Conservation (phyloP, 1,140 invertebrate genomes). For the Stegodyphus mimosarum region DNA sequence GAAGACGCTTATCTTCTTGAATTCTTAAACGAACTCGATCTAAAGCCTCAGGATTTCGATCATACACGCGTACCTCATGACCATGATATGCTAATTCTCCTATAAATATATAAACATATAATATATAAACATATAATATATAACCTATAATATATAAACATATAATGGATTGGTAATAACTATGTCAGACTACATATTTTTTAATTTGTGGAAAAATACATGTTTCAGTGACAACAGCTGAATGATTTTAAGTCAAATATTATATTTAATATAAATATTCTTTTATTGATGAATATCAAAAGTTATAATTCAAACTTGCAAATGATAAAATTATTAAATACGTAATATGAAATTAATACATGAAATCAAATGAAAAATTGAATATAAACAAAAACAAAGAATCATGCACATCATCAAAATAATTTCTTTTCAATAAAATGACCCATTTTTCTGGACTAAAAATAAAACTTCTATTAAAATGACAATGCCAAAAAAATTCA, state of each 20-base stretch:
- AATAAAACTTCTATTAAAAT: too few relatives aligned
- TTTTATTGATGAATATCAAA: neutral
- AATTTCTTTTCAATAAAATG: too few relatives aligned
- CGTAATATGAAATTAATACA: too few relatives aligned
- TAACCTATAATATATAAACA: conserved; percentile 63
- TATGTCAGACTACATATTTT: neutral
- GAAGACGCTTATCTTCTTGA: conserved; percentile 68
- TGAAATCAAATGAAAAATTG: too few relatives aligned
- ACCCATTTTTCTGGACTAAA: too few relatives aligned
- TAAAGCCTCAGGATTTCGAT: conserved; percentile 66
- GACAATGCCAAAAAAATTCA: too few relatives aligned
- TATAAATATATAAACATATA: conserved; percentile 50
- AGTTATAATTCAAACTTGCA: too few relatives aligned
- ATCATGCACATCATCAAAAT: too few relatives aligned
- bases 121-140: neutral
- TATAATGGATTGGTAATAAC: neutral
- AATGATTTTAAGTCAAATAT: neutral
- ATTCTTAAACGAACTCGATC: conserved; percentile 68
- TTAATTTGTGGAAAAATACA: neutral
- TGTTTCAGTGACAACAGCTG: neutral
- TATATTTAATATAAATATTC: neutral
- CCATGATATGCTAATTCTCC: conserved; percentile 71
- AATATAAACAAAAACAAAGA: too few relatives aligned
- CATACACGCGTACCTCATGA: conserved; percentile 70
- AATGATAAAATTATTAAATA: too few relatives aligned